Conservation (phyloP, 2,113 vertebrate species). For the Motacilla tschutschensis region DNA sequence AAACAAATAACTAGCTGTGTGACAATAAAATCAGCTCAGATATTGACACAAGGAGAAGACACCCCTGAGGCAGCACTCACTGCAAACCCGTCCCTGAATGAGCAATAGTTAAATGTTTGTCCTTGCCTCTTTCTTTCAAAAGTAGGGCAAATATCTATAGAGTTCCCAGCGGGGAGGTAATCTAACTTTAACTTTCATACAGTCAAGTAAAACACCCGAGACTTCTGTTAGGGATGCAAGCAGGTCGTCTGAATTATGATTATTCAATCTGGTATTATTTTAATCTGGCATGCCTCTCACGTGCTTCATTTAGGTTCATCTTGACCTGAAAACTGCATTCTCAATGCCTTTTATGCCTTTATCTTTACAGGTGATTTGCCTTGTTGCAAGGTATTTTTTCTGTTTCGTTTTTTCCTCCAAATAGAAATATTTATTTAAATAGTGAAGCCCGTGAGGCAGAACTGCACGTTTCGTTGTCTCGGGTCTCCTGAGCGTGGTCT, state of each 20-base stretch:
- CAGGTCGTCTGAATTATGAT: constrained; percentile 65
- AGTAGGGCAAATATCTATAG: constrained; percentile 50
- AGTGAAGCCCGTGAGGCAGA: background rate
- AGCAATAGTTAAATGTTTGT: constrained; percentile 52
- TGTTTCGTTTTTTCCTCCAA: rapidly evolving
- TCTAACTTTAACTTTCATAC: constrained; percentile 69
- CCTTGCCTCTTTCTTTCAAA: constrained; percentile 60
- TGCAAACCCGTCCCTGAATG: background rate
- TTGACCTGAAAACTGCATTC: constrained; percentile 69
- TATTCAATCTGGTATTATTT: constrained; percentile 66
- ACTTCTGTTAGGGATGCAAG: constrained; percentile 56
- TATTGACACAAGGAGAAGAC: background rate
- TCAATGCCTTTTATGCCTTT: constrained; percentile 16
- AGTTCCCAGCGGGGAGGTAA: constrained; percentile 51
- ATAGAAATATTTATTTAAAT: background rate
- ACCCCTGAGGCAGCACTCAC: background rate
- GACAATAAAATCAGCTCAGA: background rate
- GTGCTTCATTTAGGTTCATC: constrained; percentile 64
- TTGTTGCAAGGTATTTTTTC: background rate
- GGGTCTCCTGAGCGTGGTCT: background rate
- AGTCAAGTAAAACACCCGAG: constrained; percentile 57
- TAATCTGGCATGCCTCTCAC: constrained; percentile 64
- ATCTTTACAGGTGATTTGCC: constrained; percentile 17
- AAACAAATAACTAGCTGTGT: background rate
- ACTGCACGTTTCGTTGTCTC: background rate